Evolutionary conservation across 2,797 vertebrate species (phyloP).

Genomic region (Loris lydekkerianus): DNA sequence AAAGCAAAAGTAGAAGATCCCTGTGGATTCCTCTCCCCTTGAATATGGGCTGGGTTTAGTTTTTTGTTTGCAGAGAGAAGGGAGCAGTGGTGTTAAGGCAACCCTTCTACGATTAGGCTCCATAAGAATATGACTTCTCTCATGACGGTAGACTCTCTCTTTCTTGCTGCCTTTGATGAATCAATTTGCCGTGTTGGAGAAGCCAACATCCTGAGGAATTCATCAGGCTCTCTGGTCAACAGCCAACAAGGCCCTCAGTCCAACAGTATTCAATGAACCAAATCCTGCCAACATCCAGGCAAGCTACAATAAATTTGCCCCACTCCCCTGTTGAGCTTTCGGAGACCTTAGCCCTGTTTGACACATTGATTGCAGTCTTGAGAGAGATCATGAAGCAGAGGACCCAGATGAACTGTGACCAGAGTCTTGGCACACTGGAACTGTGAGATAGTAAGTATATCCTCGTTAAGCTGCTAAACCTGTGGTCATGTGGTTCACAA

Average conservation of each 20-base stretch:
- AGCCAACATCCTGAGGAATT: background rate
- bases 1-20: background rate
- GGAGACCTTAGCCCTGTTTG: background rate
- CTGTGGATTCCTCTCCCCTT: background rate
- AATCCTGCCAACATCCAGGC: background rate
- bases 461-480: background rate
- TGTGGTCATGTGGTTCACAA: background rate
- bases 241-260: background rate
- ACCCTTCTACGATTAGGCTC: background rate
- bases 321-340: background rate
- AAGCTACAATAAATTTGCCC: background rate
- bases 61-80: background rate
- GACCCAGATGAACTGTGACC: background rate
- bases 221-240: background rate
- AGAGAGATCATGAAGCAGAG: background rate
- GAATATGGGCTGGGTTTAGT: background rate
- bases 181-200: background rate
- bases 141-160: background rate
- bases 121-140: background rate
- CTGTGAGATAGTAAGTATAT: background rate
- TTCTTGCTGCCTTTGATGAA: background rate
- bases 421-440: background rate
- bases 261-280: background rate
- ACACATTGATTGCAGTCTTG: background rate
- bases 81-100: background rate